These are phyloP conservation scores for Urocolius indicus DNA, from an alignment of 2,113 vertebrate genomes.

Conservation along the genomic window DNA sequence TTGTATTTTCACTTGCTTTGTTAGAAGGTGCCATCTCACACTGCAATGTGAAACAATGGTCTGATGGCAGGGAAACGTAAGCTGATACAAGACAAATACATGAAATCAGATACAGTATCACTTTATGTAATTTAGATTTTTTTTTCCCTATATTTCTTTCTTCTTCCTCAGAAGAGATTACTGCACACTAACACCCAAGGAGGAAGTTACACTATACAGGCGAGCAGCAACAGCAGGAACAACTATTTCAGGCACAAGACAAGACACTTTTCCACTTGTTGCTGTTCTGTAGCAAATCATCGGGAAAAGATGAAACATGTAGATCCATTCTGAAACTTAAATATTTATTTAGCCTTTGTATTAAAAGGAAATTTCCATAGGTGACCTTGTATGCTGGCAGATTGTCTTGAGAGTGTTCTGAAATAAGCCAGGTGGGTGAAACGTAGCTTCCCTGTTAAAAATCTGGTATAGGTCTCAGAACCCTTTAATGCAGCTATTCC, in stretches of 20 bases:
- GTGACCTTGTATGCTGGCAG: neutral
- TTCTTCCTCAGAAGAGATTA: neutral
- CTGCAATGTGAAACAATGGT: neutral
- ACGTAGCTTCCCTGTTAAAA: neutral
- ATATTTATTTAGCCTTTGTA: neutral
- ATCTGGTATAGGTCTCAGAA: neutral
- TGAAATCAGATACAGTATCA: neutral
- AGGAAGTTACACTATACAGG: neutral
- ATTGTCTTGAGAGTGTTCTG: neutral
- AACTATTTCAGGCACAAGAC: neutral
- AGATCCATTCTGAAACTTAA: neutral
- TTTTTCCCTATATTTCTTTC: neutral
- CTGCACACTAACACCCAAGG: neutral
- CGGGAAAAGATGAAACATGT: neutral
- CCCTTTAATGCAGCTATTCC: neutral
- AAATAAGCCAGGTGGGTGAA: neutral
- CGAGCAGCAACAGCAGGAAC: neutral
- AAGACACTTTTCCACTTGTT: neutral
- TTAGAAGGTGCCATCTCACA: neutral
- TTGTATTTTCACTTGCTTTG: neutral
- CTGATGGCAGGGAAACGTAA: neutral
- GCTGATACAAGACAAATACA: neutral
- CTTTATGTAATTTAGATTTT: neutral
- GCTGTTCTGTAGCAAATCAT: neutral
- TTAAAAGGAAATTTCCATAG: neutral